phyloP scores from a whole-genome alignment of 2,888 invertebrate species.

The Hololepta plana region DNA sequence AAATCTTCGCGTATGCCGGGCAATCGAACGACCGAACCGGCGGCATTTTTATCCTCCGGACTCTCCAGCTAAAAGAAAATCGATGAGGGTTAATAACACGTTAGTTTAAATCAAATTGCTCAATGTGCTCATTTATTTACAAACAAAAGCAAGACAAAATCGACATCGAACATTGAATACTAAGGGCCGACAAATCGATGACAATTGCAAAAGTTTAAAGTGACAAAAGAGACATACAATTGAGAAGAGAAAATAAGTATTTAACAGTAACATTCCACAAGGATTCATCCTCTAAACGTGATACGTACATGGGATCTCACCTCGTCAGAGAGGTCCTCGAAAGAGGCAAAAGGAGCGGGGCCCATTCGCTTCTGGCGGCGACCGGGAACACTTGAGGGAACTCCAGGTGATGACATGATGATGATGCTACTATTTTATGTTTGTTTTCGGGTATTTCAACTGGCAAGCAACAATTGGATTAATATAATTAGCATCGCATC shows the following conservation, averaged over 20 bases:
- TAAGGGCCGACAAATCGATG: slow-evolving; percentile 1
- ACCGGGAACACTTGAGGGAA: too few species aligned
- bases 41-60: slow-evolving; percentile 31
- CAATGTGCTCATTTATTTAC: too few species aligned
- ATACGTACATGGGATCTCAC: slow-evolving; percentile 46
- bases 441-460: too few species aligned
- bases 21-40: slow-evolving; percentile 33
- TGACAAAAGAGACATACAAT: background rate
- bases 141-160: too few species aligned
- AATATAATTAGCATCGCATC: too few species aligned
- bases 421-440: too few species aligned
- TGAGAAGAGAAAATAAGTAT: background rate
- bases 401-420: too few species aligned
- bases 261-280: background rate
- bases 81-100: slow-evolving; percentile 3
- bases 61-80: slow-evolving; percentile 31
- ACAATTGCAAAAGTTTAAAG: background rate
- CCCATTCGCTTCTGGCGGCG: slow-evolving; percentile 60
- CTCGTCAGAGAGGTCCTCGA: slow-evolving; percentile 79
- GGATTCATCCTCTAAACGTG: slow-evolving; percentile 16
- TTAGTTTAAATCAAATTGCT: too few species aligned
- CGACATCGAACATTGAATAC: too few species aligned
- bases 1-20: slow-evolving; percentile 37
- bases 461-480: too few species aligned
- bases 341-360: slow-evolving; percentile 86